These are phyloP conservation scores for Pantherophis guttatus DNA, from an alignment of 2,113 vertebrate species.

Conservation along the genomic window DNA sequence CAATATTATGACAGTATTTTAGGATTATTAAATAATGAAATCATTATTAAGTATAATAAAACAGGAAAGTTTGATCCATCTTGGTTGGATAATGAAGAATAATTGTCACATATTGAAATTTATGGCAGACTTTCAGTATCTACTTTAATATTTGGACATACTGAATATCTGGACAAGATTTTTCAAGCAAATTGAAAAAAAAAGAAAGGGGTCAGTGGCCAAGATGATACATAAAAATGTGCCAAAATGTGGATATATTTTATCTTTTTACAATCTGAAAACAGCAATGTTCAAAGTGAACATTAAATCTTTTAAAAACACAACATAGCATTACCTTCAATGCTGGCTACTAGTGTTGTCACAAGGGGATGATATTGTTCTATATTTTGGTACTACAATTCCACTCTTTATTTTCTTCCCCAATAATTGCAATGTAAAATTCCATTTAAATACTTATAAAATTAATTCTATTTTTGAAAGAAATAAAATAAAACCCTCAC, in stretches of 20 bases:
- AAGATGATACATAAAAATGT: background rate
- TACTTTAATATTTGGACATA: background rate
- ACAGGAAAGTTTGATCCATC: background rate
- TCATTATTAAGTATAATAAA: background rate
- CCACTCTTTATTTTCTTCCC: background rate
- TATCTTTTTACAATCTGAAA: background rate
- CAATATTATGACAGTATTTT: no score
- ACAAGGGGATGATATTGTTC: background rate
- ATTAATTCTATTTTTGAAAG: background rate
- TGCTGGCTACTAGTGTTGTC: background rate
- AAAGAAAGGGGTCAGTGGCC: background rate
- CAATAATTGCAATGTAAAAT: slow-evolving; percentile 1
- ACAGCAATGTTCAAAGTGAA: background rate
- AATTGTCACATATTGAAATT: background rate
- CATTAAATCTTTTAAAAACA: background rate
- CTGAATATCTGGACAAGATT: background rate
- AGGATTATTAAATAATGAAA: background rate
- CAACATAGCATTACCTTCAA: background rate
- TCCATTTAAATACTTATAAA: background rate
- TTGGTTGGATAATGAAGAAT: background rate
- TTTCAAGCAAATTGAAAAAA: background rate
- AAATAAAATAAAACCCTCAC: background rate
- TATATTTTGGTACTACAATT: background rate
- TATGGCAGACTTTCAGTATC: background rate
- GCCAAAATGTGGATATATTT: background rate